Base-by-base conservation (phyloP, 1,140 invertebrate genomes). In the Macrotrachela quadricornifera region DNA sequence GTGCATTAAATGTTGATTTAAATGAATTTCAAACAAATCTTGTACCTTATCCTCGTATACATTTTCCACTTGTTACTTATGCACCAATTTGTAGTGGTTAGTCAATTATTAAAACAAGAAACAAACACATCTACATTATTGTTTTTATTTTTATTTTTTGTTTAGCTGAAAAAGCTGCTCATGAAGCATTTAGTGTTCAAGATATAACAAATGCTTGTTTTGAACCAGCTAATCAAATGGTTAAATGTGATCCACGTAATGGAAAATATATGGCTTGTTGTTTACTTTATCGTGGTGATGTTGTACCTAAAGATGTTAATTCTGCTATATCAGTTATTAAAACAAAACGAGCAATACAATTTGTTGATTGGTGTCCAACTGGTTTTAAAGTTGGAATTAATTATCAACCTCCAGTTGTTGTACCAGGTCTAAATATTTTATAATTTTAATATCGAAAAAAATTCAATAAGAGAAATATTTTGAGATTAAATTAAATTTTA, bases 201-300 rank as follows among this genome's bases (percentile, higher is more conserved):
- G 83, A 86, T 64, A 84, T 86, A 62, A 86, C 83, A 62, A 83
- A 80, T 65, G 78, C 80, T 14, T 84, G 81, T 69, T 85, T 85
- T 69, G 81, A 85, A 66, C 80, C 82, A 38, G 77, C 78, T 60
- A 85, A 83, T 72, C 83, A 85, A 74, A 84, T 85, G 83, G 82
- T 85, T 16, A 84, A 84, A 70, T 86, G 83, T 67, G 81, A 85
- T 66, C 82, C 83, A 13, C 75, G 81, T 60, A 78, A 83, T 67
- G 83, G 83, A 56, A 39, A 40, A 21, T 50, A 39, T 18, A 50
- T 40, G 39, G 10, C 39, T 16, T 64, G 63, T 49, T 64, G 62
- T 46, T 46, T 65, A 51, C 51, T 65, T 41, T 67, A 63, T 52
- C 52, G 65, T 6, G 65, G 65, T 38, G 63, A 67, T 50, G 63